Evolutionary conservation across 2,113 vertebrate species (phyloP).

Genomic region (Sapayoa aenigma): DNA sequence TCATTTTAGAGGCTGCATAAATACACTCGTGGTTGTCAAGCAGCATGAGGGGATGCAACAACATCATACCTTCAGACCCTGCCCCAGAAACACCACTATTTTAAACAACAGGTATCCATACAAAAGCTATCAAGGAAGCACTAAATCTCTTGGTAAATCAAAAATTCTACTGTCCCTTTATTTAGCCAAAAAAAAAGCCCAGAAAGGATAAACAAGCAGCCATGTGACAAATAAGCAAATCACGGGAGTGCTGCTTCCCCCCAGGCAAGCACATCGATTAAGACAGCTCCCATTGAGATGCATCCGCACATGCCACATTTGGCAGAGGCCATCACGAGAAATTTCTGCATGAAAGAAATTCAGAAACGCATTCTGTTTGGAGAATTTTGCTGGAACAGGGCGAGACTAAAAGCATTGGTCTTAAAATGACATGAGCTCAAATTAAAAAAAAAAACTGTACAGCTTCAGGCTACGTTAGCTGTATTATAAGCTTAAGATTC

Average conservation of each 20-base stretch:
- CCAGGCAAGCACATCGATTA: neutral
- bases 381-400: neutral
- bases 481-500: neutral
- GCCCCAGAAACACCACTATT: accelerated
- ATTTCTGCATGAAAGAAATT: slow-evolving; percentile 20
- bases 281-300: slow-evolving; percentile 26
- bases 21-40: neutral
- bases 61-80: neutral
- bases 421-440: neutral
- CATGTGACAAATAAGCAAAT: neutral
- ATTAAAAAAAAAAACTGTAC: neutral
- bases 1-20: neutral
- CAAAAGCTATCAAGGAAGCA: neutral
- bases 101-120: neutral
- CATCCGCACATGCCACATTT: neutral
- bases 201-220: neutral
- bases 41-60: neutral
- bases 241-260: neutral
- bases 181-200: neutral
- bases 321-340: neutral
- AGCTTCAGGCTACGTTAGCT: neutral
- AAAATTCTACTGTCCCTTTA: neutral
- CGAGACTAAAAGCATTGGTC: neutral
- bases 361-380: neutral
- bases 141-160: neutral